phyloP scores from a whole-genome alignment of 2,888 invertebrate genomes.

The Byasa hedistus region DNA sequence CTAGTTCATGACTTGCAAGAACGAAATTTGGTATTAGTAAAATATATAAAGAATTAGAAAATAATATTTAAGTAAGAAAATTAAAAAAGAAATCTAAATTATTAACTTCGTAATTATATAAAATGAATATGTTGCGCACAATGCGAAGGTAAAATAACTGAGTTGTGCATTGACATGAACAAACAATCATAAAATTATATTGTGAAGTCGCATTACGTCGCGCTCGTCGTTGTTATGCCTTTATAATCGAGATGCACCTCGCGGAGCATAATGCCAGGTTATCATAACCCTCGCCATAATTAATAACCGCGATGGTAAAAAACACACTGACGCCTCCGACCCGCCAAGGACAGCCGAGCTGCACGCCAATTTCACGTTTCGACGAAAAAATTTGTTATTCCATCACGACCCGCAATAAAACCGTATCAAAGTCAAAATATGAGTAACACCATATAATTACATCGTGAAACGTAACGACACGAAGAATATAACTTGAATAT shows the following conservation, averaged over 20 bases:
- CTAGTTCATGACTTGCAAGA: background rate
- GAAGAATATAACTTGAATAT: too few relatives aligned
- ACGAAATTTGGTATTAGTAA: background rate
- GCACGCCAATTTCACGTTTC: slow-evolving; percentile 54
- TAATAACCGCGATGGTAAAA: slow-evolving; percentile 56
- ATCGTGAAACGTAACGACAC: background rate
- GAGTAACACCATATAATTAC: slow-evolving; percentile 34
- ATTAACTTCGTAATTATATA: background rate
- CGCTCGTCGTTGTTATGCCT: slow-evolving; percentile 49
- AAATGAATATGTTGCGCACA: background rate
- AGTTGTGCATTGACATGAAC: slow-evolving; percentile 2
- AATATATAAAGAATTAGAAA: background rate
- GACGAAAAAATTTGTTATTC: slow-evolving; percentile 46
- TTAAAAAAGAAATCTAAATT: background rate
- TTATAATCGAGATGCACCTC: slow-evolving; percentile 57
- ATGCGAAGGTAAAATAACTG: background rate
- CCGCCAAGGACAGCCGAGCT: slow-evolving; percentile 51
- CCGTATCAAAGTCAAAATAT: slow-evolving; percentile 40
- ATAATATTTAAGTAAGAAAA: background rate
- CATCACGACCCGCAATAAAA: slow-evolving; percentile 44
- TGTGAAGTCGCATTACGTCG: slow-evolving; percentile 47
- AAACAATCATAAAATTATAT: slow-evolving; percentile 38
- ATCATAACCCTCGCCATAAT: slow-evolving; percentile 60
- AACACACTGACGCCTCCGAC: slow-evolving; percentile 49
- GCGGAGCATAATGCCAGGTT: slow-evolving; percentile 61